phyloP scores from a whole-genome alignment of 2,113 vertebrate species.

The Eira barbara region DNA sequence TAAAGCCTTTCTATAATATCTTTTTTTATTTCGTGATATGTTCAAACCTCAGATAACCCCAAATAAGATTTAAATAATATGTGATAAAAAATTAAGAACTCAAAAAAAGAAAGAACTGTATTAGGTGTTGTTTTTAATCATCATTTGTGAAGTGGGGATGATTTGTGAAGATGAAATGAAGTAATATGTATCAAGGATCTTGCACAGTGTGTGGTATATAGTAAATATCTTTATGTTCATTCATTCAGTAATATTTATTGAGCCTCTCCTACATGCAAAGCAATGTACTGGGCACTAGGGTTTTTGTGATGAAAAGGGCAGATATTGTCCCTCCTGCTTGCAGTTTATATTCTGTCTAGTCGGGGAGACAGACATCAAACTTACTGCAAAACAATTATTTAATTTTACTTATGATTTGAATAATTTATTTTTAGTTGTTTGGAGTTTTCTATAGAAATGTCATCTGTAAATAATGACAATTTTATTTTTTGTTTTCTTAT shows the following conservation, averaged over 20 bases:
- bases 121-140: neutral
- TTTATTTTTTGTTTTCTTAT: neutral
- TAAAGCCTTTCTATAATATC: neutral
- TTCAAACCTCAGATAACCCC: neutral
- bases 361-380: neutral
- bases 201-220: neutral
- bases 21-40: neutral
- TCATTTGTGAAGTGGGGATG: neutral
- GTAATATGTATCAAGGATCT: neutral
- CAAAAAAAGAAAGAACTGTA: neutral
- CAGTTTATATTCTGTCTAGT: neutral
- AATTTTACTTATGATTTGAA: neutral
- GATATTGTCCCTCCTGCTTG: neutral
- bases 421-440: neutral
- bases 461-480: neutral
- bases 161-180: neutral
- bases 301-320: neutral
- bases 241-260: neutral
- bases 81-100: neutral
- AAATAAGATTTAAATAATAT: neutral
- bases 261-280: neutral
- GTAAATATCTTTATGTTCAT: neutral
- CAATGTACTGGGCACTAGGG: neutral
- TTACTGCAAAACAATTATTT: neutral
- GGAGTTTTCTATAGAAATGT: neutral